phyloP scores from a whole-genome alignment of 2,888 invertebrate genomes.

The Gnatocerus cornutus region DNA sequence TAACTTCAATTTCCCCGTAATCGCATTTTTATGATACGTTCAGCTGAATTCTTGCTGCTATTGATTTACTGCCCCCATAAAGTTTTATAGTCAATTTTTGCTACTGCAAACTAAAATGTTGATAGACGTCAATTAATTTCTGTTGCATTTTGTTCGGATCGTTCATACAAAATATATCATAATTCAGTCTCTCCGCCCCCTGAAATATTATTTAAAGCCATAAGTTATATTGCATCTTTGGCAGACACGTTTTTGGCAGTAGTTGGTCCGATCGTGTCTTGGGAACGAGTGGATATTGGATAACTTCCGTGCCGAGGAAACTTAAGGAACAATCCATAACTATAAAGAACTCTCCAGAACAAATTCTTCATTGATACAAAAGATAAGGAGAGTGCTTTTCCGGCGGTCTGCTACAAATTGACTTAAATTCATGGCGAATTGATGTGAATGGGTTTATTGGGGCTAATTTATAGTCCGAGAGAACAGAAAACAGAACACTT shows the following conservation, averaged over 20 bases:
- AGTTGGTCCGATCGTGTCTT: conserved; percentile 35
- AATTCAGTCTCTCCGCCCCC: not conserved
- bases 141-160: too few relatives aligned
- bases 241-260: conserved; percentile 56
- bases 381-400: conserved; percentile 59
- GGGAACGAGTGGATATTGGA: conserved; percentile 56
- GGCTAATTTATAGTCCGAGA: conserved; percentile 50
- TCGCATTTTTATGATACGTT: too few relatives aligned
- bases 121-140: too few relatives aligned
- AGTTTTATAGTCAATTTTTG: too few relatives aligned
- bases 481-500: conserved; percentile 24
- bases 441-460: conserved; percentile 55
- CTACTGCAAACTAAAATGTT: too few relatives aligned
- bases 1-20: too few relatives aligned
- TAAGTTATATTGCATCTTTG: conserved; percentile 47
- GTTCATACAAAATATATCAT: too few relatives aligned
- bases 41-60: too few relatives aligned
- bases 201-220: conserved; percentile 50
- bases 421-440: conserved; percentile 59
- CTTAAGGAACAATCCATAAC: conserved; percentile 63
- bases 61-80: too few relatives aligned
- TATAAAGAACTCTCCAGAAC: conserved; percentile 58
- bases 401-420: conserved; percentile 62
- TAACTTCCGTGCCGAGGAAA: conserved; percentile 59
- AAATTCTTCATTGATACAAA: conserved; percentile 63